Base-by-base conservation (phyloP, 2,113 vertebrate species). In the Sciurus niger region DNA sequence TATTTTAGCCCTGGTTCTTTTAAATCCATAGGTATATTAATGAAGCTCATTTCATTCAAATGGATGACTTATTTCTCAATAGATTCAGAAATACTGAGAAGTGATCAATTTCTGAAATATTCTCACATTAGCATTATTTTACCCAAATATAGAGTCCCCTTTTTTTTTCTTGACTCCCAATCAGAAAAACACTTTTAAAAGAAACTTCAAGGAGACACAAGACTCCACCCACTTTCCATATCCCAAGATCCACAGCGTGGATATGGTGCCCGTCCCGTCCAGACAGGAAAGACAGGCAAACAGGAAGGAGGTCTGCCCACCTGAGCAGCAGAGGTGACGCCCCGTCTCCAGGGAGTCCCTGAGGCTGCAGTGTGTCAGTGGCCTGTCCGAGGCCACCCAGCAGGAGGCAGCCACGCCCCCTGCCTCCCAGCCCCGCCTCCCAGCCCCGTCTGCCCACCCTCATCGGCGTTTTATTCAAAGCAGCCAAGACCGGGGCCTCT, bases 1-100 rank as follows among this genome's bases (percentile, higher is more conserved):
- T 77, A 90, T 72, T 96, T 90, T 93, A 93, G 67, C 32, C 46
- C 43, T 95, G 34, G 34, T 43, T 40, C 32, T 96, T 32, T 70
- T 67, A 73, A 93, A 40, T 87, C 2, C 8, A 93, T 90, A 93
- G 43, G 7, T 87, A 11, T 73, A 83, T 53, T 8, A 83, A 51
- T 77, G 28, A 85, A 80, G 1, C 79, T 18, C 13, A 40, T 51
- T 86, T 82, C 18, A 63, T 90, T 86, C 77, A 89, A 67, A 60
- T 80, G 53, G 24, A 90, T 48, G 90, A 76, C 2, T 11, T 73
- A 65, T 83, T 97, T 90, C 12, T 86, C 86, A 77, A 37, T 76
- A 65, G 70, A 65, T 46, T 12, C 70, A 90, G 53, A 80, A 73
- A 14, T 72, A 78, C 32, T n/a, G 10, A 53, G 67, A 90, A 51